Base-by-base conservation (phyloP, 2,113 vertebrate species). In the Gambusia affinis region DNA sequence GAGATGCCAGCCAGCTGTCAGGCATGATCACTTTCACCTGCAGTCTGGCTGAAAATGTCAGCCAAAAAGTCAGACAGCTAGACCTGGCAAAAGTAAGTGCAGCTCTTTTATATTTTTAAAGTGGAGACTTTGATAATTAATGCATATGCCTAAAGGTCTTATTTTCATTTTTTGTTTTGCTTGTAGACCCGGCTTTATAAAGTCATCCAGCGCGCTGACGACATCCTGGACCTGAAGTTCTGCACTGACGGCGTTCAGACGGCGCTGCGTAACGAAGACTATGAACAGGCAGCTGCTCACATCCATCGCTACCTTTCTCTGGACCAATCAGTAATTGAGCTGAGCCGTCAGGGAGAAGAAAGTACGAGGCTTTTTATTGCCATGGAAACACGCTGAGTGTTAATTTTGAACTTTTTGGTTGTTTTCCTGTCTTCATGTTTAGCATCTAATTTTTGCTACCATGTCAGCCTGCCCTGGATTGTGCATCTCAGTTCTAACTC, bases 1-100 rank as follows among this genome's bases (percentile, higher is more conserved):
- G 96, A 77, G 98, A 99, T 69, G 97, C 98, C 70, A 95, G 96
- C 86, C 98, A 99, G 83, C 76, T 99, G 75, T 96, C 96, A 0
- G 97, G 98, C 63, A 99, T 97, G 97, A 98, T 99, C 90, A 96
- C 94, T 30, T 99, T 99, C 83, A 99, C 98, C 54, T 99, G 97
- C 83, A 99, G 95, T 88, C 92, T 99, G 85, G 98, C 98, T 0
- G 98, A 99, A 89, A 99, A 99, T 0, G 97, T 99, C 79, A 99
- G 98, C 89, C 96, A 95, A 33, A 99, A 99, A 95, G 98, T 99
- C 79, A 92, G 98, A 54, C 98, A 99, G 92, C 95, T 99, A 1
- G 98, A 99, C 89, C 93, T 99, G 24, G 97, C 98, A 67, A 99
- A 99, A 96, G 98, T 98, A 83, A 65, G 28, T 3, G 7, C 8